A percentile compares a stretch with the other conserved stretches of the same genome.
These are phyloP conservation scores for Drosophila auraria DNA, from an alignment of 1,140 invertebrate species.

Conservation along the genomic window DNA sequence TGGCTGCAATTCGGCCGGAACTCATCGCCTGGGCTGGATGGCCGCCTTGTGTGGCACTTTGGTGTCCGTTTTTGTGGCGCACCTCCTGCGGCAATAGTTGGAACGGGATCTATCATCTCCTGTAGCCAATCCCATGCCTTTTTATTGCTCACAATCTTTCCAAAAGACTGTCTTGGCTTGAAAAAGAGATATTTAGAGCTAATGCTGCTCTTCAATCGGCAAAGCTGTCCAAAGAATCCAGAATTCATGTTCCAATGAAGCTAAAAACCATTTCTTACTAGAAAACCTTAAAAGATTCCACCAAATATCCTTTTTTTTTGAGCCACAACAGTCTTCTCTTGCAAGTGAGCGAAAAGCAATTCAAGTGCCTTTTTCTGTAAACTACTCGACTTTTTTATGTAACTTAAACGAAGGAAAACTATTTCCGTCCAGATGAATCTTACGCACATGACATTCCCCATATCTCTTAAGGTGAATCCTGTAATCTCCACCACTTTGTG, in stretches of 20 bases:
- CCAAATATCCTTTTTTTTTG: neutral
- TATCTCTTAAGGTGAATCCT: conserved; percentile 37
- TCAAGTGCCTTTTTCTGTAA: conserved; percentile 60
- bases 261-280: neutral
- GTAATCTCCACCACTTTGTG: conserved; percentile 27
- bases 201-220: neutral
- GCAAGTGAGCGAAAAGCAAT: conserved; percentile 16
- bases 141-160: neutral
- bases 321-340: neutral
- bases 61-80: conserved; percentile 97
- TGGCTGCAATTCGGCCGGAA: conserved; percentile 91
- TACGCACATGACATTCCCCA: conserved; percentile 31
- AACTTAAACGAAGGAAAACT: conserved; percentile 49
- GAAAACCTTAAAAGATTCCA: neutral
- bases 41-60: conserved; percentile 97
- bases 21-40: conserved; percentile 31
- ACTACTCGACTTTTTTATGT: conserved; percentile 33
- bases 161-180: conserved; percentile 10
- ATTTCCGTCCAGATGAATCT: conserved; percentile 48
- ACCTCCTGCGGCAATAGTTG: conserved; percentile 52
- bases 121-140: conserved; percentile 18
- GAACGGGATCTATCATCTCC: neutral
- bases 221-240: neutral
- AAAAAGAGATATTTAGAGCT: neutral
- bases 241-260: neutral